Percentiles rank a stretch among this genome's conserved stretches.
Conservation (phyloP, 2,113 vertebrate genomes). For the Poicephalus meyeri region DNA sequence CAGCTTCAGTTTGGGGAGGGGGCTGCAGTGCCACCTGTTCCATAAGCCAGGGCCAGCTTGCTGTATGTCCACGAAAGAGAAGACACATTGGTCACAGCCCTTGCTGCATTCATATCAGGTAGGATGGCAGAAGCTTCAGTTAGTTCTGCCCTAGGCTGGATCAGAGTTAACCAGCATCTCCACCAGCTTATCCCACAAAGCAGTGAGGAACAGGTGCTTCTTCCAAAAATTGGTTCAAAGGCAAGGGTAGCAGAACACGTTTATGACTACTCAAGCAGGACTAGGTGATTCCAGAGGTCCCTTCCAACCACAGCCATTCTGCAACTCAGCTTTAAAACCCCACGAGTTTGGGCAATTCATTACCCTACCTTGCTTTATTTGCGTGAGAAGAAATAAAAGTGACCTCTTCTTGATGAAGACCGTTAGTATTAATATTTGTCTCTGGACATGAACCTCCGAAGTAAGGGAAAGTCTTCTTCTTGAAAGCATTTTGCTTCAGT, state of each 20-base stretch:
- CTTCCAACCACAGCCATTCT: background rate
- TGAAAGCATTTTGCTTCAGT: background rate
- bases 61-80: background rate
- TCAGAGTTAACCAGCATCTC: background rate
- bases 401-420: background rate
- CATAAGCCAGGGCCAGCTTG: background rate
- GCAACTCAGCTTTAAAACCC: background rate
- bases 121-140: background rate
- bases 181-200: background rate
- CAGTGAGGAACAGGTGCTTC: background rate
- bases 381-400: background rate
- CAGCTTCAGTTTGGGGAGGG: fast-evolving
- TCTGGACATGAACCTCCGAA: background rate
- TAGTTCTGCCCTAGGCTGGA: background rate
- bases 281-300: background rate
- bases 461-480: background rate
- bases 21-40: too few relatives aligned
- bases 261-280: background rate
- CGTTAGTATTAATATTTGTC: background rate
- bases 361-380: background rate
- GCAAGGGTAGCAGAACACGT: background rate
- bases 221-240: fast-evolving
- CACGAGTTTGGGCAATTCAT: background rate
- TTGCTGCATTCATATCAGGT: fast-evolving
- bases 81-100: fast-evolving